Evolutionary conservation across 2,113 vertebrate genomes (phyloP), one percentile per base, ranked within the genome.

Genomic region (Motacilla tschutschensis): DNA sequence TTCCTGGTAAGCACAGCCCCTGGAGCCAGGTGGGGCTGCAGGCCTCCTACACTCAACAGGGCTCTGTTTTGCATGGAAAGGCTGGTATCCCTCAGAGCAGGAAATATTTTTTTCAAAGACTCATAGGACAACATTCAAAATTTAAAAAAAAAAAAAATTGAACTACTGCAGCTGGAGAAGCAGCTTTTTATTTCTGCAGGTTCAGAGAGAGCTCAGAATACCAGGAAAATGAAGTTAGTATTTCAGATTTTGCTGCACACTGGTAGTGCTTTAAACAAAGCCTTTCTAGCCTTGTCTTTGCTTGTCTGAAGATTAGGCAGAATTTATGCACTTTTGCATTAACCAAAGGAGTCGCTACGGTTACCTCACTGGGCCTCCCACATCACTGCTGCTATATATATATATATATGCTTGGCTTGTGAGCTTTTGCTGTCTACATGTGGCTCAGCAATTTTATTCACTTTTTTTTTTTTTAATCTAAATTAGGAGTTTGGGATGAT

Each of bases 291-390:
- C 51, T 65, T 79, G 71, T 53, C 80, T 90, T 91, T 66, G 53
- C 71, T 76, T 82, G 60, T 59, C 60, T 88, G 82, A 76, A 93
- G 67, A 55, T 88, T 6, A 66, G 44, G 88, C 59, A 70, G 79
- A 73, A 84, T 90, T 73, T 82, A 70, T 82, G 72, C 81, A 74
- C 60, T 91, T 79, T 53, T 67, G 44, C 75, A 28, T 82, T 76
- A 86, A 48, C 71, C 53, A 36, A 21, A 88, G 78, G 63, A 90
- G 66, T 71, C 9, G 0, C 78, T 63, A 31, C 10, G 3, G 81
- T 90, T 93, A 74, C 92, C 41, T 88, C 92, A 57, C 59, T 81
- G 81, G 86, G 73, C 88, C 88, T 92, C 93, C 93, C 90, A 93
- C 81, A 0, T 73, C 64, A 86, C 64, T 90, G 71, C 73, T 90